Evolutionary conservation across 92 coral and sea anemone genomes (phyloP).

Genomic region (Heliopora coerulea): DNA sequence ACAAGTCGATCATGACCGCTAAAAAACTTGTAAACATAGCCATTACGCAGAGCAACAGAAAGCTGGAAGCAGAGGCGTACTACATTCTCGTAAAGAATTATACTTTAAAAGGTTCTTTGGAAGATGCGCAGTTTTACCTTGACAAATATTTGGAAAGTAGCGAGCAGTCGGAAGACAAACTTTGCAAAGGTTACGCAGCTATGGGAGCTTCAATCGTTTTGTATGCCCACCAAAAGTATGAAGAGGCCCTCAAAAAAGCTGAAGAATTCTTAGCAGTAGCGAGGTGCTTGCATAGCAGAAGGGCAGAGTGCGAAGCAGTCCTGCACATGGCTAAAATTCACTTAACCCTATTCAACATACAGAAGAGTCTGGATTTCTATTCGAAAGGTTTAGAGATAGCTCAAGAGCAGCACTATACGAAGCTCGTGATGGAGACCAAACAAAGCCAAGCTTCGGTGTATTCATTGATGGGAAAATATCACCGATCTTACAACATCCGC

Average conservation of each 20-base stretch:
- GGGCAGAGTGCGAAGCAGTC: neutral
- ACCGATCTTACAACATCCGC: neutral
- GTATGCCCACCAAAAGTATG: neutral
- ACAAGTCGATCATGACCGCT: neutral
- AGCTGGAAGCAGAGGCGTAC: slow-evolving; percentile 14
- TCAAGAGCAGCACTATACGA: neutral
- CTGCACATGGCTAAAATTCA: neutral
- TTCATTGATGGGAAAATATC: slow-evolving; percentile 10
- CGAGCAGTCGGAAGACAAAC: slow-evolving; percentile 3
- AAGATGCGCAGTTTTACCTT: neutral
- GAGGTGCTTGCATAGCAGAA: slow-evolving; percentile 6
- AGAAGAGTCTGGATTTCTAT: slow-evolving; percentile 1
- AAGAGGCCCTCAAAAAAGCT: neutral
- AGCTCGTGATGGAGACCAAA: neutral
- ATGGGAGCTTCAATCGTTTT: neutral
- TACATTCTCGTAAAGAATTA: neutral
- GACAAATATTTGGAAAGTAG: slow-evolving; percentile 5
- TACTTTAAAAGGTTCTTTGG: neutral
- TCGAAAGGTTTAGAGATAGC: slow-evolving; percentile 8
- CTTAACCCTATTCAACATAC: slow-evolving; percentile 3
- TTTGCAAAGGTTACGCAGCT: neutral
- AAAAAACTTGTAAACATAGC: slow-evolving; percentile 10
- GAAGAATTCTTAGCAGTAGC: slow-evolving; percentile 7
- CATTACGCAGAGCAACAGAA: neutral
- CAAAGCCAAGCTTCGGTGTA: neutral